Evolutionary conservation across 2,113 vertebrate species (phyloP).

Genomic region (Brachyistius frenatus): DNA sequence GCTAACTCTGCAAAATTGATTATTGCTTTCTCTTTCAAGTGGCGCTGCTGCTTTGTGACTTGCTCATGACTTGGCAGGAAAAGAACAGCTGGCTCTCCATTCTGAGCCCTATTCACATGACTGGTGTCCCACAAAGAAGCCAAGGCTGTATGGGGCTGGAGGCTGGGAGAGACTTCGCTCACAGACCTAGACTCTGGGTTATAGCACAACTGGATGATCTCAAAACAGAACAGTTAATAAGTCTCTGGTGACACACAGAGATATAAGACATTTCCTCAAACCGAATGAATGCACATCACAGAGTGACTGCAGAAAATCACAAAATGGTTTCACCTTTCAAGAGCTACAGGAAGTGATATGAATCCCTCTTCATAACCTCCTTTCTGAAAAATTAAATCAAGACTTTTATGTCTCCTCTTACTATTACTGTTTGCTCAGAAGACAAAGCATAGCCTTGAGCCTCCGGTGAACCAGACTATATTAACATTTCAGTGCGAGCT

Average conservation of each 20-base stretch:
- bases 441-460: constrained; percentile 60
- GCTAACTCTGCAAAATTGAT: constrained; percentile 80
- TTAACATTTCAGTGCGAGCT: constrained; percentile 53
- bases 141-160: constrained; percentile 40
- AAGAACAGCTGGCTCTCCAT: constrained; percentile 77
- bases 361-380: constrained; percentile 19
- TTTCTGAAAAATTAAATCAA: constrained; percentile 45
- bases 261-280: constrained; percentile 12
- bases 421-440: constrained; percentile 40
- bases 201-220: constrained; percentile 31
- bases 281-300: constrained; percentile 6
- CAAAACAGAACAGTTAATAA: constrained; percentile 26
- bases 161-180: constrained; percentile 54
- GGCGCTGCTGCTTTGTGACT: constrained; percentile 78
- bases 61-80: constrained; percentile 83
- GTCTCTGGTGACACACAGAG: constrained; percentile 20
- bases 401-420: constrained; percentile 44
- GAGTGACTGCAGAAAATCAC: constrained; percentile 10
- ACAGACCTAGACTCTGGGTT: constrained; percentile 29
- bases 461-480: constrained; percentile 41
- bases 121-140: constrained; percentile 73
- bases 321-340: constrained; percentile 43
- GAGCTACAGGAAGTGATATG: constrained; percentile 43
- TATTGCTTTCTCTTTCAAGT: constrained; percentile 81
- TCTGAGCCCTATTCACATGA: constrained; percentile 77